Percentiles rank a stretch among this genome's conserved stretches.
Conservation (phyloP, 2,888 invertebrate genomes). For the Drosophila mimica region DNA sequence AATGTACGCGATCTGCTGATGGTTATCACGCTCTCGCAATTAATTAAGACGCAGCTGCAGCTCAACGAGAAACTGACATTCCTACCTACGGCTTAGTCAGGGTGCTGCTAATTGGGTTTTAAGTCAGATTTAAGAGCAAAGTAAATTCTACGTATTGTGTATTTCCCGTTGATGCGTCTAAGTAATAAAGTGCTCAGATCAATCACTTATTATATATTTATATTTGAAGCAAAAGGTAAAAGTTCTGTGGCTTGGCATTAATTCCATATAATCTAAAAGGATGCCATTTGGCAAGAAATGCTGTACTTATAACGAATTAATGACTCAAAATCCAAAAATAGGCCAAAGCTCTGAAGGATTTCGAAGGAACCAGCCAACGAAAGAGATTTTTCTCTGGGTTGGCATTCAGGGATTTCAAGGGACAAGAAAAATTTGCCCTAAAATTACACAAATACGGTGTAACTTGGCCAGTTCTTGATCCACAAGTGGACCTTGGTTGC, state of each 20-base stretch:
- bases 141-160: constrained; percentile 48
- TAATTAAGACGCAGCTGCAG: constrained; percentile 98
- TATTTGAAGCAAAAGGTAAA: neutral
- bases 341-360: neutral
- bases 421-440: neutral
- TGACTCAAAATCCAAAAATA: neutral
- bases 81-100: constrained; percentile 88
- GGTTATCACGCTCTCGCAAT: constrained; percentile 97
- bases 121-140: constrained; percentile 62
- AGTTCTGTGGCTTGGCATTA: neutral
- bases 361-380: neutral
- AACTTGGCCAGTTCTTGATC: neutral
- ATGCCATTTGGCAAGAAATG: too few species aligned
- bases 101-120: constrained; percentile 30
- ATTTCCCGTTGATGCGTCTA: constrained; percentile 46
- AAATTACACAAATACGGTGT: neutral
- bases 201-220: constrained; percentile 1
- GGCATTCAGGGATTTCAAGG: neutral
- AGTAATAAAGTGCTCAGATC: constrained; percentile 60
- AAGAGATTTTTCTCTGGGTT: neutral
- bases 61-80: constrained; percentile 97
- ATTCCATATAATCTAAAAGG: neutral
- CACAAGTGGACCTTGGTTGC: neutral
- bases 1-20: constrained; percentile 98
- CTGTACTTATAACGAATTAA: neutral